Conservation (phyloP, 2,797 vertebrate species). For the Enteromius unitaeniatus region DNA sequence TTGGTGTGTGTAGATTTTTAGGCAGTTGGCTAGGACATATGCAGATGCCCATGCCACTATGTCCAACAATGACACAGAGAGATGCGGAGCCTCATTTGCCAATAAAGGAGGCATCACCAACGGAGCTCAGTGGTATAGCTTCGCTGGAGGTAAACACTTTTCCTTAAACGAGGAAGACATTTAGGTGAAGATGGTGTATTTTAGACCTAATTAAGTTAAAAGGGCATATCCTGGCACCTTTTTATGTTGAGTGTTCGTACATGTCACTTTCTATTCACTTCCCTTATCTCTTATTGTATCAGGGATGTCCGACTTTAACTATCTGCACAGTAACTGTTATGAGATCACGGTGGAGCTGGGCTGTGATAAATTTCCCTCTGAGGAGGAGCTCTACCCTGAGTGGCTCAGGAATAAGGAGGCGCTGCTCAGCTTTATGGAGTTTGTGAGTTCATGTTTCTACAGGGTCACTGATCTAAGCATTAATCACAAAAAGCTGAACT, state of each 20-base stretch:
- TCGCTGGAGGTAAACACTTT: constrained; percentile 88
- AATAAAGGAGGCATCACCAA: constrained; percentile 90
- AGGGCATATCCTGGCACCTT: too few species aligned
- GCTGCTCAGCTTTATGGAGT: constrained; percentile 90
- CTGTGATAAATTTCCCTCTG: constrained; percentile 93
- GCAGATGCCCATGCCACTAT: constrained; percentile 90
- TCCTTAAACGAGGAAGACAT: neutral
- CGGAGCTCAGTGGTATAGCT: constrained; percentile 97
- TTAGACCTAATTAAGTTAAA: neutral
- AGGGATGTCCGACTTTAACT: constrained; percentile 99
- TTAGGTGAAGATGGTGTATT: neutral
- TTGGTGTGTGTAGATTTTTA: constrained; percentile 81
- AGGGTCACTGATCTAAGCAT: neutral
- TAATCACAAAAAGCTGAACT: neutral
- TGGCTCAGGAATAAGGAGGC: constrained; percentile 96
- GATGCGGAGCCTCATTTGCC: constrained; percentile 91
- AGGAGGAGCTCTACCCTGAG: constrained; percentile 87
- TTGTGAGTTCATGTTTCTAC: constrained; percentile 75
- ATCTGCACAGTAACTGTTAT: constrained; percentile 95
- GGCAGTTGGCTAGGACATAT: constrained; percentile 90
- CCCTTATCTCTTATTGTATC: constrained; percentile 32
- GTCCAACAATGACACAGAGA: constrained; percentile 86
- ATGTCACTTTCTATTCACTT: neutral
- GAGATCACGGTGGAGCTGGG: constrained; percentile 96
- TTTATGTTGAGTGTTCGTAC: neutral